Conservation (phyloP, 2,797 vertebrate genomes). For the Chlorospingus flavigularis region DNA sequence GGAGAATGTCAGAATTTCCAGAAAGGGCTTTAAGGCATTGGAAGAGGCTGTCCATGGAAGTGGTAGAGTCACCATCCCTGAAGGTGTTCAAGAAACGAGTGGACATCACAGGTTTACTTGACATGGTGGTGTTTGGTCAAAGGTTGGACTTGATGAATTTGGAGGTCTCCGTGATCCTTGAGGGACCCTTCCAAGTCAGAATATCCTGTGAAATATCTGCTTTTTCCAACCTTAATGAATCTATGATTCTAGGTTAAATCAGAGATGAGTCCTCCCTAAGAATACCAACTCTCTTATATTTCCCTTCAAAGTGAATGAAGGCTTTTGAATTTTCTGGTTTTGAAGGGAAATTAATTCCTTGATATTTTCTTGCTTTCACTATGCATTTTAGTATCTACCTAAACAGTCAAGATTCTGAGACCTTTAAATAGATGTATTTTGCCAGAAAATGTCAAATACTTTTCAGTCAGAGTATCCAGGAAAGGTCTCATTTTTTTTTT, state of each 20-base stretch:
- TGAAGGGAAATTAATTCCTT: background rate
- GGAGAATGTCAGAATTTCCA: background rate
- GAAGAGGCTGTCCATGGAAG: background rate
- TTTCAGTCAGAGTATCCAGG: background rate
- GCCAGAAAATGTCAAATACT: background rate
- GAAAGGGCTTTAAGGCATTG: background rate
- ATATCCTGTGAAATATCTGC: background rate
- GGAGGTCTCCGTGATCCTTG: background rate
- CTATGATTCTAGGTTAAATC: background rate
- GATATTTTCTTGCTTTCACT: background rate
- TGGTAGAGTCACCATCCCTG: background rate
- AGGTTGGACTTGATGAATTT: background rate
- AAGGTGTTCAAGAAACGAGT: rapidly evolving
- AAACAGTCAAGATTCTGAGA: no score
- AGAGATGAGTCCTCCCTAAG: background rate
- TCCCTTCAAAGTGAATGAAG: background rate
- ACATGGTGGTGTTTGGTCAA: background rate
- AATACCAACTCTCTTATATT: background rate
- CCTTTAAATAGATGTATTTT: background rate
- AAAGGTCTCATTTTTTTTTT: background rate
- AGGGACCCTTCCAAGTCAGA: background rate
- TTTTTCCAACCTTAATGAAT: background rate
- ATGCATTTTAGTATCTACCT: background rate
- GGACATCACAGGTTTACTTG: background rate
- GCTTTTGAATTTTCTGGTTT: background rate